A percentile compares a stretch with the other conserved stretches of the same genome.
Evolutionary conservation across 2,797 vertebrate species (phyloP).

Genomic region (Pteropus rufus): DNA sequence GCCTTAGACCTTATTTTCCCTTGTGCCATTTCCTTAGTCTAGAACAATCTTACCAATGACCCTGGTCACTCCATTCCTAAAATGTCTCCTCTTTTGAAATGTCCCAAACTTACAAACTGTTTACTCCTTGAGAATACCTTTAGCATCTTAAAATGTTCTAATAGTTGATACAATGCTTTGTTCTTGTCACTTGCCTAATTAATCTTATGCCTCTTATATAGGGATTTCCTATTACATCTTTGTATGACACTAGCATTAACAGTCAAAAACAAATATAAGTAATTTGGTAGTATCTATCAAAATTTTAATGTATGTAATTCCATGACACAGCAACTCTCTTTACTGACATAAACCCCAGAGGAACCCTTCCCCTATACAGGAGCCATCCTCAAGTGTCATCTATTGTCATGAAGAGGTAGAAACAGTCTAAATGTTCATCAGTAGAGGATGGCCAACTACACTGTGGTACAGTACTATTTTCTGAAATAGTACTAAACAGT

Average conservation of each 20-base stretch:
- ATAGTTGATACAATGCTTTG: background rate
- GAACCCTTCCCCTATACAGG: background rate
- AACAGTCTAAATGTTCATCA: background rate
- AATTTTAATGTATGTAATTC: background rate
- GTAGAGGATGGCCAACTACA: background rate
- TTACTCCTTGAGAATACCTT: background rate
- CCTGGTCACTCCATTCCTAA: background rate
- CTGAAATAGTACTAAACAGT: background rate
- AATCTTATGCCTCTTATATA: background rate
- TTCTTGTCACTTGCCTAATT: slow-evolving; percentile 7
- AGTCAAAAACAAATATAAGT: slow-evolving; percentile 28
- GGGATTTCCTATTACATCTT: background rate
- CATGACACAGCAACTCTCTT: background rate
- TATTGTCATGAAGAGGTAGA: background rate
- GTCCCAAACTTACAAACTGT: background rate
- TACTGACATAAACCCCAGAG: background rate
- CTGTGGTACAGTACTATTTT: background rate
- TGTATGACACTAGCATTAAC: background rate
- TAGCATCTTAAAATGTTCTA: background rate
- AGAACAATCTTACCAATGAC: background rate
- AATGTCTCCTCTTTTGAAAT: slow-evolving; percentile 7
- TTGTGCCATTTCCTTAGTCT: background rate
- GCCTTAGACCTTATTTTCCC: background rate
- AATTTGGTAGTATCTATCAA: background rate
- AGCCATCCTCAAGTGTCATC: background rate